These are phyloP conservation scores for Drosophila takahashii DNA, from an alignment of 1,140 invertebrate genomes.

Conservation along the genomic window DNA sequence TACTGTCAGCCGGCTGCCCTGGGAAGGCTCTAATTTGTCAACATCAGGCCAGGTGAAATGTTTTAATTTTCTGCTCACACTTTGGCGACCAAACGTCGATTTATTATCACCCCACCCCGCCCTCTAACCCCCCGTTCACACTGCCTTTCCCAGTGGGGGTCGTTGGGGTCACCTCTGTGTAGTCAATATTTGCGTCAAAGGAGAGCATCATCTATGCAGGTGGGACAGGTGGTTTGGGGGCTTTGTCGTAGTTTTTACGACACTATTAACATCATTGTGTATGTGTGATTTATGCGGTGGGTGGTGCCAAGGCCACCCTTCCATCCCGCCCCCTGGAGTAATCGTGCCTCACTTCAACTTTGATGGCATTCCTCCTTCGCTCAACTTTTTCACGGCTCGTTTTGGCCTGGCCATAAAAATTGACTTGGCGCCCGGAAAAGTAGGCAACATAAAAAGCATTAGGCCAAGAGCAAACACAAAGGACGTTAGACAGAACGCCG, in stretches of 20 bases:
- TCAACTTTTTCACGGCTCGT: conserved; percentile 22
- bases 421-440: conserved; percentile 41
- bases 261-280: conserved; percentile 77
- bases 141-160: conserved; percentile 31
- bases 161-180: conserved; percentile 45
- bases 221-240: conserved; percentile 18
- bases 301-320: conserved; percentile 4
- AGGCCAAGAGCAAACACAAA: conserved; percentile 36
- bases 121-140: not conserved
- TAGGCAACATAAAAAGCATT: conserved; percentile 58
- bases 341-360: conserved; percentile 51
- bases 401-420: conserved; percentile 55
- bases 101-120: conserved; percentile 28
- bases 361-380: conserved; percentile 26
- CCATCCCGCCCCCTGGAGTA: conserved; percentile 1
- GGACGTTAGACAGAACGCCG: conserved; percentile 24
- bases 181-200: conserved; percentile 65
- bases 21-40: conserved; percentile 77
- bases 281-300: conserved; percentile 64
- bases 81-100: conserved; percentile 64
- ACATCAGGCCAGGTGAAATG: conserved; percentile 67
- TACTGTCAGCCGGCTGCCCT: conserved; percentile 25
- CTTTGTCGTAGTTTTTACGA: conserved; percentile 67
- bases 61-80: conserved; percentile 56
- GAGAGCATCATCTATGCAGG: conserved; percentile 22